Conservation (phyloP, 2,797 vertebrate genomes). For the Liparis tanakae region DNA sequence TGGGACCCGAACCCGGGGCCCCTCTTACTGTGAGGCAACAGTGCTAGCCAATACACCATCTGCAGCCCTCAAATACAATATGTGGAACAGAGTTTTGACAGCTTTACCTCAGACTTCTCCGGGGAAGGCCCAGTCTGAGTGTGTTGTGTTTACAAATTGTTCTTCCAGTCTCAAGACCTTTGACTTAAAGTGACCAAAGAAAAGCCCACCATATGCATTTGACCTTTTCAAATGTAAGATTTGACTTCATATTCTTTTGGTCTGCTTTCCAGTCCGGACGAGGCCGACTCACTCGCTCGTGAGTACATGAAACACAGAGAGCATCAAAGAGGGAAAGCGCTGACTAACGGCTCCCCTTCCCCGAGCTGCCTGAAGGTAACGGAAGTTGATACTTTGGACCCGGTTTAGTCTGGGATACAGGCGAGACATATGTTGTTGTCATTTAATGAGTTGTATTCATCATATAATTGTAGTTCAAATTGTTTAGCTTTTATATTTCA, state of each 20-base stretch:
- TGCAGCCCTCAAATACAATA: background rate
- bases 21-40: too few species aligned
- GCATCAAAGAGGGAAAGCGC: constrained; percentile 62
- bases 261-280: constrained; percentile 81
- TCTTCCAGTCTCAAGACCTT: background rate
- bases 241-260: background rate
- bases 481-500: background rate
- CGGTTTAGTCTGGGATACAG: background rate
- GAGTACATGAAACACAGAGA: constrained; percentile 83
- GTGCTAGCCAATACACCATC: too few species aligned
- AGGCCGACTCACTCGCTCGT: constrained; percentile 83
- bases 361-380: constrained; percentile 84
- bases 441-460: background rate
- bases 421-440: background rate
- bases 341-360: constrained; percentile 54
- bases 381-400: background rate
- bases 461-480: background rate
- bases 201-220: background rate
- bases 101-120: background rate
- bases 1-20: too few species aligned
- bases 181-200: background rate
- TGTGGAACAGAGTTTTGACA: background rate
- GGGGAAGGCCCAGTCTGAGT: background rate
- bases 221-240: background rate
- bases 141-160: background rate